Evolutionary conservation across 1,140 invertebrate genomes (phyloP).

Genomic region (Manduca sexta): DNA sequence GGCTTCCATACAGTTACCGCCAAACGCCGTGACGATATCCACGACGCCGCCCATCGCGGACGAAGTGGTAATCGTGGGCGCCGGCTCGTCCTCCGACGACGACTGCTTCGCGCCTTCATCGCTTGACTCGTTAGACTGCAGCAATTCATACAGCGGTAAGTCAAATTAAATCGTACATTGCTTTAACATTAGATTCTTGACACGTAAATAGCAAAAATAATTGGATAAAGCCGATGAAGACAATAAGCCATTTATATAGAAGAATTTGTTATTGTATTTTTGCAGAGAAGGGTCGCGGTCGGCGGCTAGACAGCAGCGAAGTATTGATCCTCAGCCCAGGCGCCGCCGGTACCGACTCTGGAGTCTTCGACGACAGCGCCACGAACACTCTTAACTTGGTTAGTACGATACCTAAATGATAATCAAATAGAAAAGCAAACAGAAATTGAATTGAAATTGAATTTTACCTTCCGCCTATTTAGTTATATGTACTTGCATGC

Average conservation of each 20-base stretch:
- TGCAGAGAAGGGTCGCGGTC: slow-evolving; percentile 49
- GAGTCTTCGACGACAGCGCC: slow-evolving; percentile 73
- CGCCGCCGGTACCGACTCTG: slow-evolving; percentile 70
- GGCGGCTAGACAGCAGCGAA: slow-evolving; percentile 87
- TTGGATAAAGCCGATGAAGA: not conserved
- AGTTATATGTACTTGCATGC: too few relatives aligned
- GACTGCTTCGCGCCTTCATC: slow-evolving; percentile 77
- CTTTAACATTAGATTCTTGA: too few relatives aligned
- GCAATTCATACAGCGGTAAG: slow-evolving; percentile 67
- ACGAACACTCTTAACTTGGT: slow-evolving; percentile 54
- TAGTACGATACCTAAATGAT: slow-evolving; percentile 5
- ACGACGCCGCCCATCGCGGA: slow-evolving; percentile 74
- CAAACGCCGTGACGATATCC: slow-evolving; percentile 86
- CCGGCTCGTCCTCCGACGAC: slow-evolving; percentile 83
- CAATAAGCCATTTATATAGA: not conserved
- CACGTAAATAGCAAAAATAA: too few relatives aligned
- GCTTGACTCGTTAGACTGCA: slow-evolving; percentile 82
- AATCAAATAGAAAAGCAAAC: too few relatives aligned
- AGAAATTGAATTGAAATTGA: too few relatives aligned
- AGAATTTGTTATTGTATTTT: not conserved
- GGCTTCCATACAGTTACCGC: slow-evolving; percentile 40
- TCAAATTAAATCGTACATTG: not conserved
- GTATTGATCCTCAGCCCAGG: slow-evolving; percentile 83
- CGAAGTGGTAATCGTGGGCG: slow-evolving; percentile 86
- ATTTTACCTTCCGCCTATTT: not conserved